Evolutionary conservation across 2,113 vertebrate species (phyloP).

Genomic region (Microcebus tavaratra): DNA sequence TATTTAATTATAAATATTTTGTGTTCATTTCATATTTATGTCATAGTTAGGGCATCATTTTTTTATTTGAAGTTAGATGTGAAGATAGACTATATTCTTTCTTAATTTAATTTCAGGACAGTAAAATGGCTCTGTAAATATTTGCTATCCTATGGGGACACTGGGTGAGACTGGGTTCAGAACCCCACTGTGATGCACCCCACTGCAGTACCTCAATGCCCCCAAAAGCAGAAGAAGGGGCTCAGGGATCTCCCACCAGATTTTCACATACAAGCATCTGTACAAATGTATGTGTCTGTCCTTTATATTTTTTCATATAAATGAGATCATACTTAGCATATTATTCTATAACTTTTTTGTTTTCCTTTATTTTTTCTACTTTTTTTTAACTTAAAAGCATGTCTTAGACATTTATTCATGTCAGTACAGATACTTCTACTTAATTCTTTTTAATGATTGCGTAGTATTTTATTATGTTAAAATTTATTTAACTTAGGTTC

Average conservation of each 20-base stretch:
- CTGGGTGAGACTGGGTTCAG: no score
- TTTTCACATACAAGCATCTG: neutral
- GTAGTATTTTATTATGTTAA: neutral
- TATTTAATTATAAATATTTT: neutral
- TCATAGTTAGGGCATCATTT: neutral
- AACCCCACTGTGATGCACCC: neutral
- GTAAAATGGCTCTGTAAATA: neutral
- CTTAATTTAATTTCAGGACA: neutral
- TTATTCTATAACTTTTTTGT: neutral
- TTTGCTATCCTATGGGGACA: neutral
- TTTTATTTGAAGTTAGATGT: slow-evolving; percentile 15
- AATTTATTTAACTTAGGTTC: neutral
- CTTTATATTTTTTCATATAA: neutral
- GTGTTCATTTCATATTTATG: neutral
- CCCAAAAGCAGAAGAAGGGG: neutral
- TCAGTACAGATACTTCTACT: neutral
- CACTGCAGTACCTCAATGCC: neutral
- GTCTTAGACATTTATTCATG: neutral
- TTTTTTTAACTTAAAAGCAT: neutral
- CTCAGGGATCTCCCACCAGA: neutral
- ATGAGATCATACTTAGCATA: neutral
- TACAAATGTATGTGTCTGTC: neutral
- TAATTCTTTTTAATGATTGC: neutral
- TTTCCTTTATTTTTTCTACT: neutral
- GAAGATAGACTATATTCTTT: neutral